phyloP scores from a whole-genome alignment of 2,888 invertebrate genomes.

The Lomographa bimaculata region DNA sequence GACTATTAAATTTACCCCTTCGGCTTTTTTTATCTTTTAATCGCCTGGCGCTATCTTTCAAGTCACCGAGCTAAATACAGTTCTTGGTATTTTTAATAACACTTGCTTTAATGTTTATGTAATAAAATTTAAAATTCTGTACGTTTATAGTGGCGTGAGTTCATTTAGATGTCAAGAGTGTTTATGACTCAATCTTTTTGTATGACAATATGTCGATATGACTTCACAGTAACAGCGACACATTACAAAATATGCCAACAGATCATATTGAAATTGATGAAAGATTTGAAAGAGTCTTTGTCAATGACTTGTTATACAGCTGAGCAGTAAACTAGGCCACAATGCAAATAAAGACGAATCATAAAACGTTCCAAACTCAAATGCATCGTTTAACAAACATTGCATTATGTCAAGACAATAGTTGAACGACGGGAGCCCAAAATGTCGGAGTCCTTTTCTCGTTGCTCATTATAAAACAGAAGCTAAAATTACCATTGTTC shows the following conservation, averaged over 20 bases:
- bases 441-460: conserved; percentile 48
- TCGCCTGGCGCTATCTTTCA: conserved; percentile 64
- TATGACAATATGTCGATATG: conserved; percentile 14
- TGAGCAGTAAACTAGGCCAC: conserved; percentile 24
- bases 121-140: conserved; percentile 25
- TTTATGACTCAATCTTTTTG: conserved; percentile 23
- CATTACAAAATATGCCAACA: no score
- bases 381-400: conserved; percentile 31
- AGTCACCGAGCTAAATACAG: conserved; percentile 48
- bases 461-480: conserved; percentile 66
- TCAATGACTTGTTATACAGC: conserved; percentile 13
- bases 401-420: conserved; percentile 43
- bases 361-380: conserved; percentile 25
- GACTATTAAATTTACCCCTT: conserved; percentile 57
- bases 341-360: conserved; percentile 22
- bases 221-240: no score
- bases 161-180: conserved; percentile 18
- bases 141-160: conserved; percentile 19
- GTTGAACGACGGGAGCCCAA: conserved; percentile 37
- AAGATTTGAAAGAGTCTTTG: conserved; percentile 8
- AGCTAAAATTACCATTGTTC: conserved; percentile 69
- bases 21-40: conserved; percentile 54
- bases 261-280: conserved; percentile 9
- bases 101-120: conserved; percentile 31
- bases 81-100: conserved; percentile 38